Evolutionary conservation across 2,797 vertebrate genomes (phyloP), one percentile per base, ranked within the genome.

Genomic region (Melanotaenia maccullochi): DNA sequence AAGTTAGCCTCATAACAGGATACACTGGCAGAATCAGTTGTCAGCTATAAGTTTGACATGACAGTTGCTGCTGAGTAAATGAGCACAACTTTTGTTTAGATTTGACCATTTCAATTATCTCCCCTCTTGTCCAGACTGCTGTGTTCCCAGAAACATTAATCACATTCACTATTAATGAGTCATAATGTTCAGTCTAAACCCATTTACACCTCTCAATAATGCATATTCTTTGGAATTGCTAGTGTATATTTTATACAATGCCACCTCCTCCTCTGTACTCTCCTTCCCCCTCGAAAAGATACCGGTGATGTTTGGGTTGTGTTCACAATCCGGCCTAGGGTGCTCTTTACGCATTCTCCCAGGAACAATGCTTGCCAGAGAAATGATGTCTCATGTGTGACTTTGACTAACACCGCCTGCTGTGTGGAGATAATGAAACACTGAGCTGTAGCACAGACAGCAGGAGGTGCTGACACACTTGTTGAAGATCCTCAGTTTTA

Each of bases 101-200:
- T 89, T 86, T 85, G 89, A 88, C 79, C 78, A 71, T 90, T 92
- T 91, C 85, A 87, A 84, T 92, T 87, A 90, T 73, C 65, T 62
- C 42, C 65, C 74, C 76, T 68, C 18, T 72, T 69, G 70, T 88
- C 68, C 68, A 73, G 79, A 78, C 87, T 81, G 83, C 88, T 78
- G 85, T 86, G 88, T 93, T 93, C 91, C 90, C 90, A 89, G 92
- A 89, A 93, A 89, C 89, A 76, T 85, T 92, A 85, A 92, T 93
- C 91, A 89, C 91, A 93, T 94, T 85, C 87, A 92, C 86, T 93
- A 94, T 95, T 94, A 92, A 94, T 92, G 88, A 94, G 87, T 87
- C 84, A 64, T 84, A 87, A 88, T 87, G 85, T 89, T 93, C 88
- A 85, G 91, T 89, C 87, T 80, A 86, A 85, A 90, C 89, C 91